These are phyloP conservation scores for Papilio machaon DNA, from an alignment of 1,140 invertebrate genomes.

Conservation along the genomic window DNA sequence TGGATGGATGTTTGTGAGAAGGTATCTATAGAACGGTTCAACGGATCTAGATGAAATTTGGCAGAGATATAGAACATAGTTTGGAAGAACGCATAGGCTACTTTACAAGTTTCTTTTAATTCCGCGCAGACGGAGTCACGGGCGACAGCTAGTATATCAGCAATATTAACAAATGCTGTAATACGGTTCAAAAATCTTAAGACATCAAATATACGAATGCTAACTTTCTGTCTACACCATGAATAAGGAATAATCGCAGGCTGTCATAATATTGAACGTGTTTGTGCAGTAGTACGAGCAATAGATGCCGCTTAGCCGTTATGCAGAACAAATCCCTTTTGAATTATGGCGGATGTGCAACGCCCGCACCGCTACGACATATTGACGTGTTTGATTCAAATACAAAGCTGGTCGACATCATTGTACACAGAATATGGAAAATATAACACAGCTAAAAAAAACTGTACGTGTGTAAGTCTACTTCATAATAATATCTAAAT, in stretches of 20 bases:
- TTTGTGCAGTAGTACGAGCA: not conserved
- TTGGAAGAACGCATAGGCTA: too few species aligned
- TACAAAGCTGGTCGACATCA: not conserved
- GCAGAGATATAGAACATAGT: too few species aligned
- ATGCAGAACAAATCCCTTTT: not conserved
- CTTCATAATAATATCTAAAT: slow-evolving; percentile 8
- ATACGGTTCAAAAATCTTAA: not conserved
- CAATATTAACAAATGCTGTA: not conserved
- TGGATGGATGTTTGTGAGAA: too few species aligned
- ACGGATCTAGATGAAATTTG: too few species aligned
- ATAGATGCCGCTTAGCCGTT: slow-evolving; percentile 1
- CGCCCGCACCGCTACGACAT: not conserved
- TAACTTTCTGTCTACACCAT: not conserved
- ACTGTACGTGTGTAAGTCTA: not conserved
- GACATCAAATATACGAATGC: not conserved
- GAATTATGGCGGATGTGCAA: not conserved
- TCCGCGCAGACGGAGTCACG: too few species aligned
- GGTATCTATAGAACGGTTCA: too few species aligned
- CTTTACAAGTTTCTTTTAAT: too few species aligned
- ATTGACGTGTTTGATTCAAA: slow-evolving; percentile 10
- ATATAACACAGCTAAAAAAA: not conserved
- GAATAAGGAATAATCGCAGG: not conserved
- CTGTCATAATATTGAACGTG: not conserved
- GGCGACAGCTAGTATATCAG: too few species aligned
- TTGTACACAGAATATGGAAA: not conserved